phyloP scores from a whole-genome alignment of 1,140 invertebrate species.

The Pollicipes pollicipes region DNA sequence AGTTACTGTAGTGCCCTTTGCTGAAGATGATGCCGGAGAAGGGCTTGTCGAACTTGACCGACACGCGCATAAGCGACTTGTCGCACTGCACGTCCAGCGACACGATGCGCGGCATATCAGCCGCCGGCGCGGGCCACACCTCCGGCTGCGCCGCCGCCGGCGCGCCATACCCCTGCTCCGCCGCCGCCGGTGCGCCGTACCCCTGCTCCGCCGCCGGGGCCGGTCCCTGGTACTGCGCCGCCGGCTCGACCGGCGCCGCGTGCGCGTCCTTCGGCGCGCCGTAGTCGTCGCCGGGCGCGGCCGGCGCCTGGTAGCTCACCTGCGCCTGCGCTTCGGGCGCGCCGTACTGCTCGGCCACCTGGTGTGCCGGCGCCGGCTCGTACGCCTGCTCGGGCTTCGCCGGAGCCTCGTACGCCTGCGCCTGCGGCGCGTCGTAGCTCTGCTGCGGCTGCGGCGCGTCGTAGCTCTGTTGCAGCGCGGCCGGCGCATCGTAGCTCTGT shows the following conservation, averaged over 20 bases:
- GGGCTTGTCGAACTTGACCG: slow-evolving; percentile 82
- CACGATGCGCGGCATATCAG: slow-evolving; percentile 77
- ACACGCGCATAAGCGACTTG: slow-evolving; percentile 85
- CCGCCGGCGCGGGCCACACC: slow-evolving; percentile 60
- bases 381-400: background rate
- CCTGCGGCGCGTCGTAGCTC: background rate
- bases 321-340: background rate
- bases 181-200: slow-evolving; percentile 16
- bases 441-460: background rate
- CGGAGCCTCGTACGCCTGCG: background rate
- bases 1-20: slow-evolving; percentile 78
- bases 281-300: background rate
- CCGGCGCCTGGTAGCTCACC: background rate
- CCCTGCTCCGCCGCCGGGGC: background rate
- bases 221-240: too few relatives aligned
- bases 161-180: slow-evolving; percentile 7
- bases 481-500: background rate
- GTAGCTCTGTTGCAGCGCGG: background rate
- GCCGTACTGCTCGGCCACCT: background rate
- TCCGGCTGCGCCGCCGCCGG: slow-evolving; percentile 34
- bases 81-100: slow-evolving; percentile 85
- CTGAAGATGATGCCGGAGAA: slow-evolving; percentile 94
- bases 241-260: too few relatives aligned
- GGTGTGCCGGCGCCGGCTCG: background rate
- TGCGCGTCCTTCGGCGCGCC: too few relatives aligned